phyloP scores from a whole-genome alignment of 2,797 vertebrate genomes.

The Oryzias sinensis region DNA sequence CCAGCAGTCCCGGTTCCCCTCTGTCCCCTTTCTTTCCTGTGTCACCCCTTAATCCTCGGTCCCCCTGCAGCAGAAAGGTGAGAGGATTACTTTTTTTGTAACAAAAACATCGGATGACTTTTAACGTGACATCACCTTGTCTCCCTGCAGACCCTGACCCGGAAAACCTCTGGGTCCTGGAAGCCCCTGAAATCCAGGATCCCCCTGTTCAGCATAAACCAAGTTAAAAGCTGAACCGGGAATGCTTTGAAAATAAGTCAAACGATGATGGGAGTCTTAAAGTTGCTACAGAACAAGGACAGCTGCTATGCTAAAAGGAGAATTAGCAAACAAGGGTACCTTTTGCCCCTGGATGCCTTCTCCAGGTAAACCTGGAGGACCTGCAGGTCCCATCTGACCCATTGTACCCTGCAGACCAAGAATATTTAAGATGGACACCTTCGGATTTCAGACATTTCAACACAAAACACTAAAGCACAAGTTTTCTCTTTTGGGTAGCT shows the following conservation, averaged over 20 bases:
- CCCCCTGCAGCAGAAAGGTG: conserved; percentile 72
- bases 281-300: too few species aligned
- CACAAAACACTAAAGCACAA: too few species aligned
- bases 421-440: too few species aligned
- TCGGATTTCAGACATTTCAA: too few species aligned
- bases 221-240: neutral
- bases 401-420: conserved; percentile 72
- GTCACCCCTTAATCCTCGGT: conserved; percentile 81
- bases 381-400: conserved; percentile 76
- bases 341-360: conserved; percentile 85
- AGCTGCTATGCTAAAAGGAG: neutral
- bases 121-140: conserved; percentile 74
- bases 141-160: conserved; percentile 80
- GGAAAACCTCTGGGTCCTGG: conserved; percentile 78
- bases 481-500: too few species aligned
- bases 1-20: conserved; percentile 79
- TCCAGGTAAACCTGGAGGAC: conserved; percentile 76
- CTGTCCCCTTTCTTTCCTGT: conserved; percentile 80
- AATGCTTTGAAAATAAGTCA: too few species aligned
- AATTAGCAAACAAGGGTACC: conserved; percentile 60
- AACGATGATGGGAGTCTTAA: too few species aligned
- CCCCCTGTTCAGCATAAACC: conserved; percentile 73
- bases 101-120: neutral
- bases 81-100: neutral
- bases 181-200: conserved; percentile 81